Evolutionary conservation across 2,797 vertebrate species (phyloP).

Genomic region (Tapera naevia): DNA sequence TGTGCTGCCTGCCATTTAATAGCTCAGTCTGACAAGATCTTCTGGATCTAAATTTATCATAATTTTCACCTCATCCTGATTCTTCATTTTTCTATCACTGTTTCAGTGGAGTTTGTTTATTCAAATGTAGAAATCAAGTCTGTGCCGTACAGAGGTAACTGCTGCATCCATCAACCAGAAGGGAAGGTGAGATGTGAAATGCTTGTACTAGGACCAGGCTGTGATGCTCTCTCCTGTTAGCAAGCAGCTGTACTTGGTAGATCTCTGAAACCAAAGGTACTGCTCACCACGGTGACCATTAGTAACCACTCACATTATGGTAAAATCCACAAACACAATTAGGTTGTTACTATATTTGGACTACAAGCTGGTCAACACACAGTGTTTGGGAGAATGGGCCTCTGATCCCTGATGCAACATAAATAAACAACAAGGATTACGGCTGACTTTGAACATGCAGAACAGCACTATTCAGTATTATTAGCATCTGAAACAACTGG

Average conservation of each 20-base stretch:
- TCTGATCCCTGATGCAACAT: constrained; percentile 41
- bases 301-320: background rate
- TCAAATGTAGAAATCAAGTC: background rate
- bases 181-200: background rate
- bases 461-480: background rate
- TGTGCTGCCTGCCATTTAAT: background rate
- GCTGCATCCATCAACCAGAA: background rate
- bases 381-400: background rate
- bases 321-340: constrained; percentile 17
- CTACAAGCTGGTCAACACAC: background rate
- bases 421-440: constrained; percentile 59
- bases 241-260: background rate
- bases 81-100: background rate
- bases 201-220: background rate
- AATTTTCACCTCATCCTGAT: background rate
- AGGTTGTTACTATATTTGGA: background rate
- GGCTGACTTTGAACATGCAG: constrained; percentile 21
- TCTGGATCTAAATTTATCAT: background rate
- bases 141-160: background rate
- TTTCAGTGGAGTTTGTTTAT: background rate
- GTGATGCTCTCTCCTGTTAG: background rate
- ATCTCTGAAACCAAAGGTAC: background rate
- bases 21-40: background rate
- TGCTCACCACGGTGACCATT: background rate
- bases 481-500: constrained; percentile 56